Evolutionary conservation across 2,797 vertebrate species (phyloP).

Genomic region (Karalla daura): DNA sequence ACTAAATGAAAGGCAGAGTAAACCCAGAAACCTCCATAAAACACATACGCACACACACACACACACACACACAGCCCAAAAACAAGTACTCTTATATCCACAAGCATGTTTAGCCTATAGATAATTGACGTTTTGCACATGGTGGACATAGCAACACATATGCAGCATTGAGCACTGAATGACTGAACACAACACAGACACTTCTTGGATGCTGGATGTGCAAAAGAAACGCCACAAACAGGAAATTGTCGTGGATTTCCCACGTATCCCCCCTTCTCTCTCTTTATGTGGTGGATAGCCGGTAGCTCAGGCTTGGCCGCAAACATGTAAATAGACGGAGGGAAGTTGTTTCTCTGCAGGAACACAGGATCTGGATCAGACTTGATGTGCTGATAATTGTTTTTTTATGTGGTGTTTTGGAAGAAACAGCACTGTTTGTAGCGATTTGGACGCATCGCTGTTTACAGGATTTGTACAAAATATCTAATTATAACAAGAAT

Average conservation of each 20-base stretch:
- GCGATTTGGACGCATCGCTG: neutral
- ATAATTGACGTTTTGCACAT: conserved; percentile 25
- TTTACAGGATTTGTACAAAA: neutral
- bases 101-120: conserved; percentile 2
- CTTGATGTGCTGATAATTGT: conserved; percentile 3
- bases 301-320: conserved; percentile 47
- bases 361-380: conserved; percentile 48
- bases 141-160: conserved; percentile 14
- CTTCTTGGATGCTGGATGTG: conserved; percentile 42
- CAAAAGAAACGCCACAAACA: conserved; percentile 65
- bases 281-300: conserved; percentile 57
- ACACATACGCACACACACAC: conserved; percentile 37
- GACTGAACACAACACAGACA: conserved; percentile 18
- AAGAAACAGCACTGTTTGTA: no score
- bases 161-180: conserved; percentile 12
- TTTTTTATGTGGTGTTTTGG: conserved; percentile 15
- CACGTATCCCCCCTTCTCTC: conserved; percentile 52
- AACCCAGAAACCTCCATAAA: conserved; percentile 68
- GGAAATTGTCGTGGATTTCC: conserved; percentile 71
- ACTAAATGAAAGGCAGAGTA: conserved; percentile 66
- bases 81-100: conserved; percentile 4
- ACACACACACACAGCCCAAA: no score
- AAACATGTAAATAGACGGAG: conserved; percentile 62
- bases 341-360: conserved; percentile 34
- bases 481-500: neutral